Base-by-base conservation (phyloP, 2,797 vertebrate species). In the Dermochelys coriacea region DNA sequence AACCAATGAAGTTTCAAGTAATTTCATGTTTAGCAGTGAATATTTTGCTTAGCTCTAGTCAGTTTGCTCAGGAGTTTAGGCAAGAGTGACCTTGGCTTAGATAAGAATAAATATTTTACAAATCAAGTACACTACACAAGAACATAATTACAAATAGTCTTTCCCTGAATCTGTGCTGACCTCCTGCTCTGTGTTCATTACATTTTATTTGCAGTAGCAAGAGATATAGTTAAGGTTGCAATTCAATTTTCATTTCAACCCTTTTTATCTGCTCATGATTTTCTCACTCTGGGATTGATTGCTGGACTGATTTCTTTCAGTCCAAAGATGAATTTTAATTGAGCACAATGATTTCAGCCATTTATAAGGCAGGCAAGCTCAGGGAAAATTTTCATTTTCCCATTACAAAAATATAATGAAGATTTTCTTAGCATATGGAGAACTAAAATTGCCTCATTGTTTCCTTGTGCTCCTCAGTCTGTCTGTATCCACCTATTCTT, bases 1-100 rank as follows among this genome's bases (percentile, higher is more conserved):
- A 96, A 93, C 93, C 85, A 95, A 94, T 92, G 92, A 92, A 96
- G 87, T 93, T 96, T 93, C 88, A 96, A 88, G 93, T 91, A 88
- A 88, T 94, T 86, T 92, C 82, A 49, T 85, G 87, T 91, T 97
- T 85, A 79, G 45, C 80, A 18, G 1, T 61, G 93, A 91, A 94
- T n/a, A 19, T 94, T 94, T 94, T 91, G 7, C 90, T 93, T 89
- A 93, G 75, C 90, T 91, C 87, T 87, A 87, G 85, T 86, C 82
- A 87, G 89, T 90, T 94, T 91, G 68, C 82, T 95, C 83, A 93
- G 84, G 71, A 93, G 82, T 89, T 92, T 79, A 95, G 84, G 82
- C 84, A 95, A 96, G 90, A 88, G 93, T 74, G 94, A 80, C 87
- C 0, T 0, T 54, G 68, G 90, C 88, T 34, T 88, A 79, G 0